Base-by-base conservation (phyloP, 2,888 invertebrate species). In the Horisme vitalbata region DNA sequence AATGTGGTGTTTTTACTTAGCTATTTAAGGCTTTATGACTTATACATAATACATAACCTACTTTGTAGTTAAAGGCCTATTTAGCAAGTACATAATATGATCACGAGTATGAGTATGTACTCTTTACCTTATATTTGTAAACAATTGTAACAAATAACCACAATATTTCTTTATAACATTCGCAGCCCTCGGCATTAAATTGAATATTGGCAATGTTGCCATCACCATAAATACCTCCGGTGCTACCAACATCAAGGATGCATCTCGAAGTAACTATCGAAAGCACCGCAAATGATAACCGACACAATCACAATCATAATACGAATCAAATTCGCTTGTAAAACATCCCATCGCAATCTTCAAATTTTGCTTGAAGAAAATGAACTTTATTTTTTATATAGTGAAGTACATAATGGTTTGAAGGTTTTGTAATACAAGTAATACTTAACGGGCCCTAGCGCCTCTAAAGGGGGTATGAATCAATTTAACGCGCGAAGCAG, bases 391-490 rank as follows among this genome's bases (percentile, higher is more conserved):
- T 0, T 0, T 3, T 6, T 8, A 8, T 0, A 0, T 0, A 1
- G 20, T 51, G 64, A 43, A 47, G 58, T 57, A 10, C 30, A 32
- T 20, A 45, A 18, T 57, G 2, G 27, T 3, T 11, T 33, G 50
- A 3, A 4, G 2, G 41, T 14, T 7, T n/a, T 37, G 28, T 20
- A 35, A 51, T 41, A 9, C 33, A 49, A 51, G 51, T 57, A 45
- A 59, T 59, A 55, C 59, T 59, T 63, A 64, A 63, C 63, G 60
- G 63, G 30, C 31, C 12, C 24, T 23, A 28, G 43, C 23, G 21
- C 31, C 63, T 63, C 64, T 53, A 47, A 65, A 59, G 65, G 66
- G 68, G 63, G 62, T 60, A 63, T 71, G 73, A 76, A 76, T 77
- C 74, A 74, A 76, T 76, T 75, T 75, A 71, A 65, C 57, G 61